These are phyloP conservation scores for Anomalospiza imberbis DNA, from an alignment of 2,797 vertebrate species.

Conservation along the genomic window DNA sequence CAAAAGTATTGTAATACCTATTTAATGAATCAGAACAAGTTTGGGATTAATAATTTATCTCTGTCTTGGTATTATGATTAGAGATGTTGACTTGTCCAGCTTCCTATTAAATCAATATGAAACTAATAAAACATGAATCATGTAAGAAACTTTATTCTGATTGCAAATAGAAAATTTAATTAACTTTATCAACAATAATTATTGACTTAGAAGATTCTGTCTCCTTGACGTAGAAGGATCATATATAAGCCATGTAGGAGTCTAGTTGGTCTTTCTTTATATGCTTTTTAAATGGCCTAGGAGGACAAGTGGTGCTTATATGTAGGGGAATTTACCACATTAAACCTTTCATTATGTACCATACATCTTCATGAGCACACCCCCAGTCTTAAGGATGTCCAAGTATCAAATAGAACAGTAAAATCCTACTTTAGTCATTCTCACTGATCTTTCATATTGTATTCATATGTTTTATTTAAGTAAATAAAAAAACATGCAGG, in stretches of 20 bases:
- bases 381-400: not conserved
- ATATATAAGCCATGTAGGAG: not conserved
- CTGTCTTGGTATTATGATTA: not conserved
- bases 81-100: not conserved
- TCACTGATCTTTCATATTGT: not conserved
- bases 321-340: not conserved
- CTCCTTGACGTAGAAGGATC: not conserved
- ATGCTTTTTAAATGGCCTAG: not conserved
- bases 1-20: not conserved
- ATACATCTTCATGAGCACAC: not conserved
- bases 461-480: not conserved
- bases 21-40: not conserved
- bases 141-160: not conserved
- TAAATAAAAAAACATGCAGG: not conserved
- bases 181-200: not conserved
- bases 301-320: not conserved
- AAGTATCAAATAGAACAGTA: not conserved
- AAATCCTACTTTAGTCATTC: not conserved
- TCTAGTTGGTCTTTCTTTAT: not conserved
- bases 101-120: not conserved
- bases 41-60: not conserved
- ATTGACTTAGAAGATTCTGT: not conserved
- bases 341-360: not conserved
- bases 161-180: not conserved
- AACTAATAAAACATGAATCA: not conserved